These are phyloP conservation scores for Calephelis virginiensis DNA, from an alignment of 1,140 invertebrate genomes.

Conservation along the genomic window DNA sequence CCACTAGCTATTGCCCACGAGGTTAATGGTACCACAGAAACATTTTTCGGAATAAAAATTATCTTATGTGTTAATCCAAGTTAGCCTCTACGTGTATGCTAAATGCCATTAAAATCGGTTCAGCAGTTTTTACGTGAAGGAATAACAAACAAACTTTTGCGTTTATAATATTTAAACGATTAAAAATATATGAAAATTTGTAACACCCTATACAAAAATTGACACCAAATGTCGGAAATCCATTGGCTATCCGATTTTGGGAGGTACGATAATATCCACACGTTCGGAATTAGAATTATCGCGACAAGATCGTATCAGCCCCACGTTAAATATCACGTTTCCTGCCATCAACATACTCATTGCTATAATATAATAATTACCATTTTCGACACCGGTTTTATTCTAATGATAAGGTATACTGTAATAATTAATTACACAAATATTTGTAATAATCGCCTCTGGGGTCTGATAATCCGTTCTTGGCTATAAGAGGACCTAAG, in stretches of 20 bases:
- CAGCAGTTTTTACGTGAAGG: too few species aligned
- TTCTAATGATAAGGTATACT: conserved; percentile 9
- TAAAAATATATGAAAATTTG: conserved; percentile 42
- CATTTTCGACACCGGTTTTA: conserved; percentile 54
- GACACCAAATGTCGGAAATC: conserved; percentile 51
- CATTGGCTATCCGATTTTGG: conserved; percentile 62
- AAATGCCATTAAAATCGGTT: too few species aligned
- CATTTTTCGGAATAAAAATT: too few species aligned
- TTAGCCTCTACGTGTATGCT: too few species aligned
- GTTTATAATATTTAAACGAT: too few species aligned
- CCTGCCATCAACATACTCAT: conserved; percentile 71
- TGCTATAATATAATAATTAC: conserved; percentile 72
- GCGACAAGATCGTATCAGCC: conserved; percentile 72
- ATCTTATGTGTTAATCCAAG: too few species aligned
- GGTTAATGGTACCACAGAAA: too few species aligned
- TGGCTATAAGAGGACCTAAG: too few species aligned
- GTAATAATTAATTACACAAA: neutral
- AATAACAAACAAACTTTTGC: too few species aligned
- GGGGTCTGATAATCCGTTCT: too few species aligned
- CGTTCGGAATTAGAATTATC: conserved; percentile 70
- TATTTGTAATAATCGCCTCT: neutral
- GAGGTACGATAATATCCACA: conserved; percentile 76
- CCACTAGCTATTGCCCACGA: too few species aligned
- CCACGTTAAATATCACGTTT: conserved; percentile 76
- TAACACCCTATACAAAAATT: conserved; percentile 31